These are phyloP conservation scores for Agelastica alni DNA, from an alignment of 2,888 invertebrate genomes.

Conservation along the genomic window DNA sequence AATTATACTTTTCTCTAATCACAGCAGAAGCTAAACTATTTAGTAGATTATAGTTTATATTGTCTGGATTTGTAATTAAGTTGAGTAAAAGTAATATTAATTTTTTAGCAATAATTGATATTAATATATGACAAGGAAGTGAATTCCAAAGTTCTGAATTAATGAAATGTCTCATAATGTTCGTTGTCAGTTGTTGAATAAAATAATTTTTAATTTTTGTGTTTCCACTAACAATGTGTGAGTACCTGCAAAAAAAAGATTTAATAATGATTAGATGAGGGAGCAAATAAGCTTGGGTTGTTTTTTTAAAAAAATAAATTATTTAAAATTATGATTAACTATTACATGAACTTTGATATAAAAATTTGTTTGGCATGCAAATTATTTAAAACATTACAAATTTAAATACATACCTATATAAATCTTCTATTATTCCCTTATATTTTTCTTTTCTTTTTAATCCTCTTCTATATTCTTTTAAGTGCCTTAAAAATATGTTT, in stretches of 20 bases:
- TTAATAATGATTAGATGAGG: too few species aligned
- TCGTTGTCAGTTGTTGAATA: conserved; percentile 62
- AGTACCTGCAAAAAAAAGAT: conserved; percentile 46
- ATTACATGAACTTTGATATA: too few species aligned
- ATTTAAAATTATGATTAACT: too few species aligned
- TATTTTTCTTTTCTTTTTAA: conserved; percentile 63
- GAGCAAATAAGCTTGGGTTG: too few species aligned
- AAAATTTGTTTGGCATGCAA: too few species aligned
- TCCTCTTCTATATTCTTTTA: conserved; percentile 67
- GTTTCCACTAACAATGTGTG: conserved; percentile 53
- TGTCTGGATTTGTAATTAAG: conserved; percentile 60
- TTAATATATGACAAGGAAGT: conserved; percentile 65
- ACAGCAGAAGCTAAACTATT: conserved; percentile 36
- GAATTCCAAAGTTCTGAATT: conserved; percentile 72
- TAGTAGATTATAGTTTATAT: conserved; percentile 55
- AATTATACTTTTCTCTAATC: conserved; percentile 39
- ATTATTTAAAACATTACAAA: too few species aligned
- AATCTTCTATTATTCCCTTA: conserved; percentile 56
- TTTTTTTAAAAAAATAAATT: too few species aligned
- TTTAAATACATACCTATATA: conserved; percentile 57
- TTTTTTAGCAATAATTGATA: conserved; percentile 65
- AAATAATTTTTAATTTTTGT: conserved; percentile 62
- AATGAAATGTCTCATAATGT: conserved; percentile 64
- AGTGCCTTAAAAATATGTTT: conserved; percentile 63
- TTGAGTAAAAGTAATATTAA: conserved; percentile 60